Evolutionary conservation across 2,113 vertebrate species (phyloP).

Genomic region (Pontoporia blainvillei): DNA sequence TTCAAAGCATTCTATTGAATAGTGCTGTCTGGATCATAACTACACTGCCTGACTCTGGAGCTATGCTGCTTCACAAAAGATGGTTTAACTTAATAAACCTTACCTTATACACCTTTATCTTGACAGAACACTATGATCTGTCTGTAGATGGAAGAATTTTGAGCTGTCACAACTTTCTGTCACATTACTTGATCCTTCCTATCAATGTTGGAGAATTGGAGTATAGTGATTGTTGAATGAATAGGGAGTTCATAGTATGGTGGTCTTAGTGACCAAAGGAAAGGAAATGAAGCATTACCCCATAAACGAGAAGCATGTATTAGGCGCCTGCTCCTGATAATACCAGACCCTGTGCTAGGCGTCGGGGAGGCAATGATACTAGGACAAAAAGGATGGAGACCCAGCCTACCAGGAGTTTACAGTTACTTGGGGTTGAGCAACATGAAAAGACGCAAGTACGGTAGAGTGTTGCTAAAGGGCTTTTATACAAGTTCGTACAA

Average conservation of each 20-base stretch:
- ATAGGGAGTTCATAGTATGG: neutral
- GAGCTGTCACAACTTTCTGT: neutral
- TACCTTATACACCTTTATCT: neutral
- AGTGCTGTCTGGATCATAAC: neutral
- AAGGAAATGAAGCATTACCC: neutral
- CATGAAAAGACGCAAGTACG: neutral
- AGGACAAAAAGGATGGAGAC: neutral
- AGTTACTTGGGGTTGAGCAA: neutral
- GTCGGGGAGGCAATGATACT: neutral
- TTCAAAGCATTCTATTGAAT: neutral
- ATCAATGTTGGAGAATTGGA: neutral
- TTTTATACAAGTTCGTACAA: neutral
- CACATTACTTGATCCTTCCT: neutral
- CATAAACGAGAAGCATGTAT: neutral
- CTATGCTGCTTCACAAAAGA: neutral
- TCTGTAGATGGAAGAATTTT: neutral
- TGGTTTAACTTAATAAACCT: neutral
- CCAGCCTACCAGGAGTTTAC: neutral
- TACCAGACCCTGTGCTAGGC: neutral
- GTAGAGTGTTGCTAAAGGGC: too few relatives aligned
- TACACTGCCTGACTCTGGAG: neutral
- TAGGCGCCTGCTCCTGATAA: neutral
- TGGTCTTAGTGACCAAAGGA: neutral
- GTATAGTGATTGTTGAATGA: neutral
- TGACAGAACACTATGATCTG: neutral